Evolutionary conservation across 2,888 invertebrate species (phyloP), one percentile per base, ranked within the genome.

Genomic region (Philaethria dido): DNA sequence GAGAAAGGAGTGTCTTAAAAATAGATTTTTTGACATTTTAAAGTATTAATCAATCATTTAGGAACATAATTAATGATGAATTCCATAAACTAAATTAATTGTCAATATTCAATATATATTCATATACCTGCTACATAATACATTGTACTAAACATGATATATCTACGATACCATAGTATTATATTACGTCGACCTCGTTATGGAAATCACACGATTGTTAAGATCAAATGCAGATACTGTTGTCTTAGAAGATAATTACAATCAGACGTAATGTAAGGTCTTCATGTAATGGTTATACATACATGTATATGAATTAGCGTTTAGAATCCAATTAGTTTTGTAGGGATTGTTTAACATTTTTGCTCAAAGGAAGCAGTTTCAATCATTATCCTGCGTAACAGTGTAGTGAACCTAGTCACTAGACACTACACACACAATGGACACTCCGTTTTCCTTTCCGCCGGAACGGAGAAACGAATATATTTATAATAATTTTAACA

Each of bases 191-290:
- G 22, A 29, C 16, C 45, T 57, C 55, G 55, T 64, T 64, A 59
- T 59, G 59, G 50, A 59, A 64, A 64, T 64, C 42, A 59, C 39
- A 48, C 48, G 64, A 25, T 59, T 57, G 45, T 64, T 59, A 47
- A 48, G 59, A 59, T 59, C 59, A 50, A 59, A 59, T 59, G 57
- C 48, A 64, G 45, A 60, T 47, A 60, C 60, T 60, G 33, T 60
- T 59, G 29, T 42, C 14, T 60, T 47, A 8, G 60, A 45, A 29
- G 29, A 33, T 60, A 47, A 45, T 45, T 60, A 60, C 29, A 52
- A 6, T 52, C 4, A 4, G 11, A 50, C 29, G 14, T 60, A 60
- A 44, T 59, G 44, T 45, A 59, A 1, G 36, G 13, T 39, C 11
- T 50, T 29, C 25, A 8, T 52, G 33, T 52, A 33, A 16, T 33